A percentile compares a stretch with the other conserved stretches of the same genome.
Conservation (phyloP, 2,113 vertebrate species). For the Smithornis capensis region DNA sequence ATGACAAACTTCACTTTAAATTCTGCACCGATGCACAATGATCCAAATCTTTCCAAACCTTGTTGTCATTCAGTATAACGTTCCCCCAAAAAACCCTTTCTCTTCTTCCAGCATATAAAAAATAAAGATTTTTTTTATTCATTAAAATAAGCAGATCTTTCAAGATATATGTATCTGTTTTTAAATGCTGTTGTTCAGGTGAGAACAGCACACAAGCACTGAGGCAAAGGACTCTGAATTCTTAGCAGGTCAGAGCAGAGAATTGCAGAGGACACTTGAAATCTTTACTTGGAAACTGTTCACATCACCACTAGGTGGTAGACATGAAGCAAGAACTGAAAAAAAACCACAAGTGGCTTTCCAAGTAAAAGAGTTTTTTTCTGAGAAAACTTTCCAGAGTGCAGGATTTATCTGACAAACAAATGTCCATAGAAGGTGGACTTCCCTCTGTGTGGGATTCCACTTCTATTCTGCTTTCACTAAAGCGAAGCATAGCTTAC, state of each 20-base stretch:
- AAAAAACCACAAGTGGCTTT: not conserved
- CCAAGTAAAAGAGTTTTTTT: not conserved
- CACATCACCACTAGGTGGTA: not conserved
- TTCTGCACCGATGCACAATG: not conserved
- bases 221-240: not conserved
- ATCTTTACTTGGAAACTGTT: not conserved
- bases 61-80: not conserved
- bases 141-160: not conserved
- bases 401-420: not conserved
- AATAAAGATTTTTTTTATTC: not conserved
- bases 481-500: not conserved
- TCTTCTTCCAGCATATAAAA: not conserved
- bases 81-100: fast-evolving
- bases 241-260: not conserved
- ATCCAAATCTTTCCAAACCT: not conserved
- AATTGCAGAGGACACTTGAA: not conserved
- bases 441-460: not conserved
- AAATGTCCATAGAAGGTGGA: not conserved
- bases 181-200: not conserved
- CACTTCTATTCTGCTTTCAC: not conserved
- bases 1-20: not conserved
- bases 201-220: not conserved
- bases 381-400: not conserved
- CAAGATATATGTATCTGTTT: not conserved
- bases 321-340: not conserved